phyloP scores from a whole-genome alignment of 2,797 vertebrate genomes.

The Apogon hyalosoma region DNA sequence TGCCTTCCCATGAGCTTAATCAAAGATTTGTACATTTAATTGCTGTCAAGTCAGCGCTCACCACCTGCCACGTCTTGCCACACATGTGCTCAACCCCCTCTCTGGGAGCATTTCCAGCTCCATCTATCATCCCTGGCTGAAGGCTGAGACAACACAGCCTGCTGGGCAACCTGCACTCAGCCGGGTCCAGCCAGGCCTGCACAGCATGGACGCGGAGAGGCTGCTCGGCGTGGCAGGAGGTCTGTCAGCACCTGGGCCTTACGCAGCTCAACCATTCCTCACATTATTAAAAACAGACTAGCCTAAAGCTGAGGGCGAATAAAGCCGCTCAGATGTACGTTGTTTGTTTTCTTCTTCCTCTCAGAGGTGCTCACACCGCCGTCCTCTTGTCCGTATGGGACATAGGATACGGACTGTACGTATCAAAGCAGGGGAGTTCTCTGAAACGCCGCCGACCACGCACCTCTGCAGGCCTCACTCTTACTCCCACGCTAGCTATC shows the following conservation, averaged over 20 bases:
- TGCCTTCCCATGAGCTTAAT: conserved; percentile 91
- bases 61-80: conserved; percentile 90
- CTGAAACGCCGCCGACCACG: conserved; percentile 49
- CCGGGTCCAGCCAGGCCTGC: conserved; percentile 63
- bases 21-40: conserved; percentile 96
- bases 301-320: conserved; percentile 51
- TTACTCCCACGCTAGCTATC: conserved; percentile 49
- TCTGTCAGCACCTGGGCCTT: conserved; percentile 68
- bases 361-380: conserved; percentile 43
- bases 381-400: conserved; percentile 47
- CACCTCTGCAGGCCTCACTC: conserved; percentile 49
- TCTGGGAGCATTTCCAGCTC: conserved; percentile 80
- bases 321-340: conserved; percentile 46
- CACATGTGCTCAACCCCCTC: conserved; percentile 87
- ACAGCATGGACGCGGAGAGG: conserved; percentile 60
- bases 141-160: conserved; percentile 87
- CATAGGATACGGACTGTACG: conserved; percentile 46
- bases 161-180: conserved; percentile 86
- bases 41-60: conserved; percentile 92
- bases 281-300: conserved; percentile 61
- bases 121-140: conserved; percentile 86
- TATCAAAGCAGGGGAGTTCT: conserved; percentile 63
- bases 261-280: conserved; percentile 43
- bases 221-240: conserved; percentile 48
- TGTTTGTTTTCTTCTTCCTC: conserved; percentile 53